Evolutionary conservation across 2,113 vertebrate genomes (phyloP), one percentile per base, ranked within the genome.

Genomic region (Trematomus loennbergii): DNA sequence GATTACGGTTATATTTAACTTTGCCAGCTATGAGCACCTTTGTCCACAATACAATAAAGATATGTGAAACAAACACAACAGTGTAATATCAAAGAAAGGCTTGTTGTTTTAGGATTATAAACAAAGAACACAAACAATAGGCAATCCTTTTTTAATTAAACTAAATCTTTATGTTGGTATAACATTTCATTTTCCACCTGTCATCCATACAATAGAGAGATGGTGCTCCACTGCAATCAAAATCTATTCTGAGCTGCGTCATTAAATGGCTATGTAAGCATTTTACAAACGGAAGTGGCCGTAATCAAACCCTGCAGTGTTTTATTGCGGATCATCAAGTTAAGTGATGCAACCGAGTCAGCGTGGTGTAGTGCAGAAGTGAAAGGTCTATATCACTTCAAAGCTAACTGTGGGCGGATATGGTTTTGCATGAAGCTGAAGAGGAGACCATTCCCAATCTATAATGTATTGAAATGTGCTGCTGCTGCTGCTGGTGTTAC

Each of bases 381-480:
- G 11, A 65, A 9, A 78, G 82, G 69, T 86, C 54, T 57, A 48
- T 66, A 75, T 70, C 81, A 65, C 87, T 83, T 79, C 63, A 74
- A 59, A 75, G 80, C 79, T 43, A 33, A 36, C 66, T 40, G 82
- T 78, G 78, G 81, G 71, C 20, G 70, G 85, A 77, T 79, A 62
- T 20, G 65, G 68, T 70, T 89, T 68, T 53, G 72, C 36, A 67
- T 54, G 70, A 78, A 40, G 71, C 85, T 20, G 70, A 54, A 2
- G 25, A 85, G 72, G 83, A 85, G 79, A 74, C 74, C 16, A 20
- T 57, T 73, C 80, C 73, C 49, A 18, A 91, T 91, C 90, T n/a
- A 83, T 89, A 87, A 77, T 61, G 73, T 83, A 70, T 79, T 83
- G 79, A 78, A 83, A 87, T 76, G 74, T 49, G 48, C 75, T 57